These are phyloP conservation scores for Yponomeuta cagnagella DNA, from an alignment of 2,888 invertebrate species.

Conservation along the genomic window DNA sequence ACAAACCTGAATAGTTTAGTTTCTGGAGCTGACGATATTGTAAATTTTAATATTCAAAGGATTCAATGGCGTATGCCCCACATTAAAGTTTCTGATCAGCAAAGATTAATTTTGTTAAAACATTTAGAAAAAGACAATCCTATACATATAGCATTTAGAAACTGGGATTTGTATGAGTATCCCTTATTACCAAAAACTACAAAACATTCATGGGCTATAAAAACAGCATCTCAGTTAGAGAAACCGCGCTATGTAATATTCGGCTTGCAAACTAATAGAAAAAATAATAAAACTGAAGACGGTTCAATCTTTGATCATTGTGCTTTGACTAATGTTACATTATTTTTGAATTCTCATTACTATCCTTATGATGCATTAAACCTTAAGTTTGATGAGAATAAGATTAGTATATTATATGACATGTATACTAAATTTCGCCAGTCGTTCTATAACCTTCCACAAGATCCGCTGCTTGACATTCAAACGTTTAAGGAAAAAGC, in stretches of 20 bases:
- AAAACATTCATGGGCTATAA: constrained; percentile 36
- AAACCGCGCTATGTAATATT: constrained; percentile 43
- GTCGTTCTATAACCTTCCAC: constrained; percentile 19
- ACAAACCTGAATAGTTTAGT: constrained; percentile 30
- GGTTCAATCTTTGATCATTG: constrained; percentile 19
- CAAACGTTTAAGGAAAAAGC: constrained; percentile 21
- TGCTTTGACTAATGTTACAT: constrained; percentile 33
- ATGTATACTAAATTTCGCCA: constrained; percentile 20
- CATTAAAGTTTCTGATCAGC: constrained; percentile 23
- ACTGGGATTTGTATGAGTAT: constrained; percentile 42
- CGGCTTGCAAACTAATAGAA: constrained; percentile 42
- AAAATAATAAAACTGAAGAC: constrained; percentile 29
- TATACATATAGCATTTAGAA: too few relatives aligned
- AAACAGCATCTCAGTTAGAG: constrained; percentile 37
- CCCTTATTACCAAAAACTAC: constrained; percentile 33
- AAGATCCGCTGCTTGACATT: constrained; percentile 20
- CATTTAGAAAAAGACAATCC: too few relatives aligned
- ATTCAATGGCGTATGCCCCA: constrained; percentile 19
- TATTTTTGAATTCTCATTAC: constrained; percentile 37
- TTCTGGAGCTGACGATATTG: constrained; percentile 16
- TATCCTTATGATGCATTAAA: constrained; percentile 41
- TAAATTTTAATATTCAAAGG: constrained; percentile 22
- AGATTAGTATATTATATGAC: not conserved
- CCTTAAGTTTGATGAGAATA: constrained; percentile 27
- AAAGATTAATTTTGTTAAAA: constrained; percentile 16